Evolutionary conservation across 2,113 vertebrate genomes (phyloP).

Genomic region (Scomber japonicus): DNA sequence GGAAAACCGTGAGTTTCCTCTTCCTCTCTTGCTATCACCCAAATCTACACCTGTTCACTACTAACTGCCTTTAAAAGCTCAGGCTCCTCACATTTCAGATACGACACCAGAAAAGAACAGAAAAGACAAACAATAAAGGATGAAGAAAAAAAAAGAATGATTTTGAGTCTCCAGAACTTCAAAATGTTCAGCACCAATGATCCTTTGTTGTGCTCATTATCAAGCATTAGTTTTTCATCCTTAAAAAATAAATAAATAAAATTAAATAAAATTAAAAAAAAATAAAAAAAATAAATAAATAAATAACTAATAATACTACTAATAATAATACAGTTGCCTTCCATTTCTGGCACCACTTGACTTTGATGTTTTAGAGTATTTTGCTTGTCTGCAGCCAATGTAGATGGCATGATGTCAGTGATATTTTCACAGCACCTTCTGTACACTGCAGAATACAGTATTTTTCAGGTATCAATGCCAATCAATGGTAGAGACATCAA

Average conservation of each 20-base stretch:
- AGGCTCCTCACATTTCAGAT: constrained; percentile 28
- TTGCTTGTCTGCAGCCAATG: neutral
- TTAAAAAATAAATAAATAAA: neutral
- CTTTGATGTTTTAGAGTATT: neutral
- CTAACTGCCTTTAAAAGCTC: neutral
- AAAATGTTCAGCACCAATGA: neutral
- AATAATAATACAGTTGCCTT: too few relatives aligned
- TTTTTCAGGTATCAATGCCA: neutral
- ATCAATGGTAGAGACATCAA: neutral
- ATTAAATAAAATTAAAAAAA: too few relatives aligned
- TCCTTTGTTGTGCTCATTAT: neutral
- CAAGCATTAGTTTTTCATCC: neutral
- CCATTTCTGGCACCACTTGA: neutral
- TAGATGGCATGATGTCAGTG: neutral
- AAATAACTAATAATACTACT: too few relatives aligned
- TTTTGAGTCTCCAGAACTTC: neutral
- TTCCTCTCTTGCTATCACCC: neutral
- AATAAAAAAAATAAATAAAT: too few relatives aligned
- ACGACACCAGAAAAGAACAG: neutral
- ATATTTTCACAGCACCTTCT: constrained; percentile 8
- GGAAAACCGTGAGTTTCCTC: constrained; percentile 89
- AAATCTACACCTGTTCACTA: constrained; percentile 34
- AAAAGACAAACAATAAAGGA: constrained; percentile 10
- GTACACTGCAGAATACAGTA: neutral
- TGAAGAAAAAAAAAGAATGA: neutral